Conservation (phyloP, 2,113 vertebrate genomes). For the Prietella phreatophila region DNA sequence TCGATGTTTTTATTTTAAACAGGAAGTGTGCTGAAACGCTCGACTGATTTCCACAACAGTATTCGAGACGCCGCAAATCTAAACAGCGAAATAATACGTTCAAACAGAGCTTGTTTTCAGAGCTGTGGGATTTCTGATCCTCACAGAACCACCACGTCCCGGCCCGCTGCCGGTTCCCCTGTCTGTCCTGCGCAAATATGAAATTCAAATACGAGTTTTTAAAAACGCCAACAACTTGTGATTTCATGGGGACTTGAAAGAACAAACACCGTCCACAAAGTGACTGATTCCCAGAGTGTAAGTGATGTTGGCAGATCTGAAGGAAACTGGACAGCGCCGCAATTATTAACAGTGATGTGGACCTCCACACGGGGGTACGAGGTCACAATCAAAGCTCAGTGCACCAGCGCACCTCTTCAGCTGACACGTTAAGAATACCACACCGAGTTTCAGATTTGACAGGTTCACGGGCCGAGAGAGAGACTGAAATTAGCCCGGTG, state of each 20-base stretch:
- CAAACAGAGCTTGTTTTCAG: background rate
- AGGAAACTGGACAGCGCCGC: background rate
- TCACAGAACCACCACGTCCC: background rate
- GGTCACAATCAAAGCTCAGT: slow-evolving; percentile 26
- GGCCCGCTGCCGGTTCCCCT: no score
- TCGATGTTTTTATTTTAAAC: background rate
- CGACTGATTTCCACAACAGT: background rate
- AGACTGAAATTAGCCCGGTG: no score
- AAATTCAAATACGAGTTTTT: background rate
- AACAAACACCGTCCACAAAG: background rate
- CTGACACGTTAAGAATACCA: slow-evolving; percentile 15
- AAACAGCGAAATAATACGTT: background rate
- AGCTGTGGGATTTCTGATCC: background rate
- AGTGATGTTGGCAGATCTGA: slow-evolving; percentile 1
- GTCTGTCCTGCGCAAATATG: background rate
- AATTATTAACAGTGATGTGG: slow-evolving; percentile 33
- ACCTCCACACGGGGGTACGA: slow-evolving; percentile 3
- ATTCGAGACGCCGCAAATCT: background rate
- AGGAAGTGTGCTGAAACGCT: background rate
- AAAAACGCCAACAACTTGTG: background rate
- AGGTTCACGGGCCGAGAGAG: background rate
- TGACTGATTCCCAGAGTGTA: slow-evolving; percentile 20
- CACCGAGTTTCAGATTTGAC: background rate
- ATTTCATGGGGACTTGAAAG: background rate
- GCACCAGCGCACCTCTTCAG: background rate